These are phyloP conservation scores for Metaphire vulgaris DNA, from an alignment of 1,140 invertebrate species.

Conservation along the genomic window DNA sequence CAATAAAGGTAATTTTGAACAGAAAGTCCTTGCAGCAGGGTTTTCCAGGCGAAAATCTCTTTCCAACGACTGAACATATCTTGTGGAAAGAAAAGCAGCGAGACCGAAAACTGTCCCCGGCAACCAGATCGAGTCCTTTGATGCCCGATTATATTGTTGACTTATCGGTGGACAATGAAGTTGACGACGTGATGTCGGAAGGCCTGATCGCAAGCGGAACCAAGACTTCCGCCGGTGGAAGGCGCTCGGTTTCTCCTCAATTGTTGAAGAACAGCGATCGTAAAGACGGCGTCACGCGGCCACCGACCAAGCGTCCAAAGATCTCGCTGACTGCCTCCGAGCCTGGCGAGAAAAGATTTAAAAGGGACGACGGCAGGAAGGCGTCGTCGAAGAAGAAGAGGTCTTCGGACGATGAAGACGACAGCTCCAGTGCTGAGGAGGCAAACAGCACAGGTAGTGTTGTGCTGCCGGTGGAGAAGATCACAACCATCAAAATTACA, in stretches of 20 bases:
- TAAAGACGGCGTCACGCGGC: background rate
- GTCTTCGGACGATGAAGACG: background rate
- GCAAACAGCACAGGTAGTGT: background rate
- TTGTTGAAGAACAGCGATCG: background rate
- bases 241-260: background rate
- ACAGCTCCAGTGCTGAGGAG: background rate
- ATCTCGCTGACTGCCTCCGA: background rate
- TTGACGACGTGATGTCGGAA: background rate
- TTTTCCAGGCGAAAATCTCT: background rate
- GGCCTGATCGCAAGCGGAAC: background rate
- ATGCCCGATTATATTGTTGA: background rate
- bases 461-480: background rate
- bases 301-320: background rate
- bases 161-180: background rate
- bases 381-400: background rate
- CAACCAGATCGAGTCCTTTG: background rate
- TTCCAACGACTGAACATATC: background rate
- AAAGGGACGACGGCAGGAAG: background rate
- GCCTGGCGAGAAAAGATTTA: background rate
- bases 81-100: background rate
- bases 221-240: background rate
- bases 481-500: background rate
- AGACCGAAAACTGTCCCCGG: background rate
- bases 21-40: background rate
- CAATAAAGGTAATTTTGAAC: background rate